These are phyloP conservation scores for Hyppa rectilinea DNA, from an alignment of 2,888 invertebrate species.

Conservation along the genomic window DNA sequence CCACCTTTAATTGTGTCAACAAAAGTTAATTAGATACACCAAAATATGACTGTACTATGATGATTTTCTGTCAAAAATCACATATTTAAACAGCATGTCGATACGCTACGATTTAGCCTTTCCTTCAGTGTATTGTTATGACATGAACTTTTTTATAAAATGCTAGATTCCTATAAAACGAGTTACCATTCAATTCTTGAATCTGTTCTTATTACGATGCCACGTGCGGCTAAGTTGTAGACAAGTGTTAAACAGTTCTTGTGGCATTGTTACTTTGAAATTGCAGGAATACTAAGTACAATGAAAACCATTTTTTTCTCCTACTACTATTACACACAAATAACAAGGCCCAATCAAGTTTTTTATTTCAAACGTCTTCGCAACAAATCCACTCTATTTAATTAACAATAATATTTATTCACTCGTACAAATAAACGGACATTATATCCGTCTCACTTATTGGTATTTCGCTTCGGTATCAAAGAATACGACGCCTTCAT, in stretches of 20 bases:
- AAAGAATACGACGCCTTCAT: slow-evolving; percentile 65
- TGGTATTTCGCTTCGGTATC: slow-evolving; percentile 62
- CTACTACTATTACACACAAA: not conserved
- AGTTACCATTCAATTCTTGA: not conserved
- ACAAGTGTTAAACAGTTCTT: not conserved
- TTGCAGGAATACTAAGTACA: too few relatives aligned
- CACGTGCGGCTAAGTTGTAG: too few relatives aligned
- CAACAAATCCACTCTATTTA: not conserved
- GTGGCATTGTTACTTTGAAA: not conserved
- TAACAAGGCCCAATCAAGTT: not conserved
- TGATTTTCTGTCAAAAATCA: too few relatives aligned
- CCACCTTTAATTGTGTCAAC: too few relatives aligned
- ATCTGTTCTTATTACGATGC: not conserved
- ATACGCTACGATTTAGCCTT: not conserved
- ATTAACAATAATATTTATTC: slow-evolving; percentile 28
- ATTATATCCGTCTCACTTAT: slow-evolving; percentile 52
- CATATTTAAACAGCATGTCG: not conserved
- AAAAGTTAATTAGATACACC: too few relatives aligned
- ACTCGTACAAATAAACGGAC: slow-evolving; percentile 38
- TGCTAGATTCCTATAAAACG: not conserved
- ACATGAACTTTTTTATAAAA: not conserved
- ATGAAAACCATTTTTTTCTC: not conserved
- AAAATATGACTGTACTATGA: too few relatives aligned
- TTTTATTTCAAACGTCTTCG: slow-evolving; percentile 8
- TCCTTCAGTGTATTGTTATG: too few relatives aligned